Conservation (phyloP, 2,888 invertebrate genomes). For the Apamea anceps region DNA sequence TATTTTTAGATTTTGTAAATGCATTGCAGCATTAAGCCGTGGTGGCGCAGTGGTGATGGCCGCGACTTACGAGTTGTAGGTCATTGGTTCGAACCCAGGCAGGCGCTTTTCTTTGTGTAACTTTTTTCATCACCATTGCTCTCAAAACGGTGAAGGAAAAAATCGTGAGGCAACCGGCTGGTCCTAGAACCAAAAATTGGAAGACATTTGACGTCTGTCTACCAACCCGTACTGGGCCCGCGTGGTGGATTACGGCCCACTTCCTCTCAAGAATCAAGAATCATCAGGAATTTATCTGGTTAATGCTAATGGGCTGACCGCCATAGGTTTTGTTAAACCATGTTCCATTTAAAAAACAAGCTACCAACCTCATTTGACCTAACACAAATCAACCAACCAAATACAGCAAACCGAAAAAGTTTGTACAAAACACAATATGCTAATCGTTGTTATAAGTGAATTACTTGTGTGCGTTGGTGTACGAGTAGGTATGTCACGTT, state of each 20-base stretch:
- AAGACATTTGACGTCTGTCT: no score
- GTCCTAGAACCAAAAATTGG: no score
- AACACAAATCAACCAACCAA: conserved; percentile 17
- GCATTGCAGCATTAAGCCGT: neutral
- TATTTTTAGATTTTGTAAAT: neutral
- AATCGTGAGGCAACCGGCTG: neutral
- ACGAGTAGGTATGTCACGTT: conserved; percentile 41
- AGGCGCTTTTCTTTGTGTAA: no score
- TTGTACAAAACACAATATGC: conserved; percentile 71
- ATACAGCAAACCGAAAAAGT: conserved; percentile 45
- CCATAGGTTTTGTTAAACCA: neutral
- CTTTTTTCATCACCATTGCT: no score
- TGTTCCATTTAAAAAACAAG: neutral
- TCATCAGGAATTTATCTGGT: neutral
- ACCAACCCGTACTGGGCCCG: no score
- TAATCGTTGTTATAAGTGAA: conserved; percentile 71
- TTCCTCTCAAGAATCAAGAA: no score
- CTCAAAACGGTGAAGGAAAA: neutral
- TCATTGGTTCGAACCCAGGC: no score
- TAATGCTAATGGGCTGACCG: neutral
- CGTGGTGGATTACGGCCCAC: no score
- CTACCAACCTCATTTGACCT: conserved; percentile 31
- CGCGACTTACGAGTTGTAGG: no score
- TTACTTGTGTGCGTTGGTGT: conserved; percentile 69
- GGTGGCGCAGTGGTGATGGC: no score